Conservation (phyloP, 1,140 invertebrate genomes). For the Drosophila nasuta region DNA sequence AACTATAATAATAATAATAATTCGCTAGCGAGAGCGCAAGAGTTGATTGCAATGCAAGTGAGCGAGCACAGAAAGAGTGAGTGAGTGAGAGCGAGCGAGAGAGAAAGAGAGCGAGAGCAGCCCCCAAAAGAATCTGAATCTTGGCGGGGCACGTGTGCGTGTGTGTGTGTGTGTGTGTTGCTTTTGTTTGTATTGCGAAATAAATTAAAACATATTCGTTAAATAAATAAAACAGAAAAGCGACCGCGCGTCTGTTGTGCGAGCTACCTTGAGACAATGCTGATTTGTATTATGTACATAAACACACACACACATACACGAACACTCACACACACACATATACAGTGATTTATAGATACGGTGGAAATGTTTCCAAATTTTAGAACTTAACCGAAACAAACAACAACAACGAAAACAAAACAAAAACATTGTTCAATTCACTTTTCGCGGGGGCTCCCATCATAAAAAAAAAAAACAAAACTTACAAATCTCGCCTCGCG, state of each 20-base stretch:
- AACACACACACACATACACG: constrained; percentile 2
- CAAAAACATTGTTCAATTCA: constrained; percentile 4
- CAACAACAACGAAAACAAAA: background rate
- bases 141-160: background rate
- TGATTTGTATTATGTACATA: constrained; percentile 47
- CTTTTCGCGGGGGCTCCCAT: too few species aligned
- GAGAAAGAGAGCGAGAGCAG: background rate
- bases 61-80: constrained; percentile 6
- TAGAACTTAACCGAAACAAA: constrained; percentile 17
- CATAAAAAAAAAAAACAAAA: background rate
- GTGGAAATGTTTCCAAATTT: constrained; percentile 52
- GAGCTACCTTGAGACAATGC: constrained; percentile 70
- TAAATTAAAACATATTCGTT: constrained; percentile 76
- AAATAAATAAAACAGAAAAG: constrained; percentile 70
- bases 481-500: constrained; percentile 6
- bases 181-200: constrained; percentile 61
- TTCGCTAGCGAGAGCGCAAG: constrained; percentile 24
- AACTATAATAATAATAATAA: constrained; percentile 58
- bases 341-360: constrained; percentile 11
- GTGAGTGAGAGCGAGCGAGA: constrained; percentile 9
- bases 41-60: constrained; percentile 63
- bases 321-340: background rate
- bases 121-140: constrained; percentile 17
- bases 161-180: constrained; percentile 1
- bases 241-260: constrained; percentile 18